Evolutionary conservation across 1,140 invertebrate genomes (phyloP).

Genomic region (Drosophila trapezifrons): DNA sequence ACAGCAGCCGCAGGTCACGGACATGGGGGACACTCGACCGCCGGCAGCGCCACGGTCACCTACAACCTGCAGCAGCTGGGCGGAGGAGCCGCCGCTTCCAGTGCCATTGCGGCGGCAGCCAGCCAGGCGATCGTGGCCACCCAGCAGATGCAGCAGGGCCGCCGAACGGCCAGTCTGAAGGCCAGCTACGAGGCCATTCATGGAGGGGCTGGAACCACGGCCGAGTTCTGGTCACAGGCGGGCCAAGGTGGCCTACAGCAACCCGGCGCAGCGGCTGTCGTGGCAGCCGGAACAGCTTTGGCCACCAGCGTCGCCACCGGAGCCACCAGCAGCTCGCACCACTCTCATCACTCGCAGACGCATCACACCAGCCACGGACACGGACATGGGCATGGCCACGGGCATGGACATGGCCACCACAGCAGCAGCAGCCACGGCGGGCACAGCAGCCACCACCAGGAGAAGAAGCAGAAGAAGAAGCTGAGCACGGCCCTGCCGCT

Average conservation of each 20-base stretch:
- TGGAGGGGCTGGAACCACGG: constrained; percentile 85
- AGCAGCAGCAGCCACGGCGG: constrained; percentile 10
- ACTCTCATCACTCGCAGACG: constrained; percentile 37
- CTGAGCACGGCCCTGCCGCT: constrained; percentile 39
- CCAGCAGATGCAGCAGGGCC: constrained; percentile 97
- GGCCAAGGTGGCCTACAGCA: constrained; percentile 19
- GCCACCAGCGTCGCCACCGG: neutral
- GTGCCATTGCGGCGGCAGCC: constrained; percentile 96
- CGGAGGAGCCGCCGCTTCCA: constrained; percentile 86
- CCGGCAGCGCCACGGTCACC: constrained; percentile 49
- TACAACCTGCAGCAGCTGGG: constrained; percentile 86
- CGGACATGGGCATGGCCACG: constrained; percentile 32
- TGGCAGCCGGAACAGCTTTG: constrained; percentile 4
- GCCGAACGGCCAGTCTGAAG: constrained; percentile 96
- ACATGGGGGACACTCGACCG: constrained; percentile 4
- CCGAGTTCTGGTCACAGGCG: constrained; percentile 85
- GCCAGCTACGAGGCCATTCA: constrained; percentile 95
- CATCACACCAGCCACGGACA: constrained; percentile 37
- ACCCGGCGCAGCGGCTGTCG: constrained; percentile 35
- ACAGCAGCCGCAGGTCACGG: constrained; percentile 21
- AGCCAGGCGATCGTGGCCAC: constrained; percentile 98
- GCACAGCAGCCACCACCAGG: constrained; percentile 53
- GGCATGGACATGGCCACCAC: constrained; percentile 15
- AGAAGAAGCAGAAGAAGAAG: constrained; percentile 81
- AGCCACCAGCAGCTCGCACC: constrained; percentile 24